Percentiles rank a stretch among this genome's conserved stretches.
These are phyloP conservation scores for Trogon surrucura DNA, from an alignment of 2,113 vertebrate genomes.

Conservation along the genomic window DNA sequence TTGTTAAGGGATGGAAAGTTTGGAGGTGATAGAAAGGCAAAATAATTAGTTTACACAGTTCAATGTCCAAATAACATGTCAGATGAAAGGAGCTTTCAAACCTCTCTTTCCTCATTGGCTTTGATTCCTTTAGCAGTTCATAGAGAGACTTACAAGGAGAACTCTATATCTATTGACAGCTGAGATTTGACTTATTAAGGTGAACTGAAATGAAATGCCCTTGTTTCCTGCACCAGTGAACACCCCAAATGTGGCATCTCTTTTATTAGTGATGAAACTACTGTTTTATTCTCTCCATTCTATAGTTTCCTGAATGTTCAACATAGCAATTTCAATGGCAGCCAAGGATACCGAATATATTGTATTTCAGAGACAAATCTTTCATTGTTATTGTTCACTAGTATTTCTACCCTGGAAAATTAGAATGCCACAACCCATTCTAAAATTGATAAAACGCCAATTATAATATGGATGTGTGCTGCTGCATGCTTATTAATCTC, in stretches of 20 bases:
- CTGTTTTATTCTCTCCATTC: slow-evolving; percentile 5
- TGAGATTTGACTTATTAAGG: slow-evolving; percentile 32
- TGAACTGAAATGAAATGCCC: slow-evolving; percentile 41
- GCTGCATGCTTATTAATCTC: not conserved
- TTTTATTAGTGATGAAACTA: slow-evolving; percentile 24
- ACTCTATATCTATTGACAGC: slow-evolving; percentile 32
- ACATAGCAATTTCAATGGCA: slow-evolving; percentile 11
- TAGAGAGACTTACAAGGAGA: not conserved
- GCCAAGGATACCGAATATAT: not conserved
- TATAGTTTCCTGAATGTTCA: not conserved
- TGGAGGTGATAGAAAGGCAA: not conserved
- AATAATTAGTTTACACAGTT: not conserved
- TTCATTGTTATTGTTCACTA: not conserved
- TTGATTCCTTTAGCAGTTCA: slow-evolving; percentile 17
- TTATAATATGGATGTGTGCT: not conserved
- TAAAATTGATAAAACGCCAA: not conserved
- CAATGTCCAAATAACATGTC: not conserved
- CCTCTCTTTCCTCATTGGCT: not conserved
- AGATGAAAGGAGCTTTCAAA: slow-evolving; percentile 38
- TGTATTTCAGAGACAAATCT: not conserved
- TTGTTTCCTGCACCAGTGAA: slow-evolving; percentile 54
- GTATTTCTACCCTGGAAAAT: not conserved
- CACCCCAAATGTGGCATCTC: slow-evolving; percentile 29
- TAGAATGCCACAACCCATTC: not conserved
- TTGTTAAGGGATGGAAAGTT: not conserved